phyloP scores from a whole-genome alignment of 2,797 vertebrate species.

The Neomorphus geoffroyi region DNA sequence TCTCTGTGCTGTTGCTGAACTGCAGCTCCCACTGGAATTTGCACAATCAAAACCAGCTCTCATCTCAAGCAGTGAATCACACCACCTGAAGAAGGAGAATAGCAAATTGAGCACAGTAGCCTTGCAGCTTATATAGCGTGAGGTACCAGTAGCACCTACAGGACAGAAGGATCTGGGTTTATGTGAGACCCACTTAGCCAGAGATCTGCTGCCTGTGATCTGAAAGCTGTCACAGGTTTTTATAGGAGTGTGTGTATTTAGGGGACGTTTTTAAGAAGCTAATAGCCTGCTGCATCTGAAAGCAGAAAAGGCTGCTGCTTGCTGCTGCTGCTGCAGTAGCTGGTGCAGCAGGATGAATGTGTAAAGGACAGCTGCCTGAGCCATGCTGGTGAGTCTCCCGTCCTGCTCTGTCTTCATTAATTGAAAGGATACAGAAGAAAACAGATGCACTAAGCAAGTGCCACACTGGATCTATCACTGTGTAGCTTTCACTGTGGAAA shows the following conservation, averaged over 20 bases:
- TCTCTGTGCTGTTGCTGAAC: conserved; percentile 63
- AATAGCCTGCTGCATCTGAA: conserved; percentile 40
- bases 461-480: conserved; percentile 73
- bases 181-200: conserved; percentile 15
- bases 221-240: conserved; percentile 51
- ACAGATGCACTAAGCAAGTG: conserved; percentile 69
- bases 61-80: conserved; percentile 67
- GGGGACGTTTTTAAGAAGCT: conserved; percentile 59
- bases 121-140: neutral
- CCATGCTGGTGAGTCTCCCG: conserved; percentile 13
- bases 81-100: conserved; percentile 73
- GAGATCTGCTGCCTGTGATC: conserved; percentile 29
- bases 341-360: conserved; percentile 71
- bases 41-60: conserved; percentile 74
- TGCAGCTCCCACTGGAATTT: conserved; percentile 78
- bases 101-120: conserved; percentile 3
- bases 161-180: neutral
- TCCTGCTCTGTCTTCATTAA: conserved; percentile 51
- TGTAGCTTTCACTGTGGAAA: conserved; percentile 74
- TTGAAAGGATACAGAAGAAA: conserved; percentile 50
- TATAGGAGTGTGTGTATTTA: conserved; percentile 13
- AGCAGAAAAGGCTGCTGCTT: conserved; percentile 40
- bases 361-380: conserved; percentile 59
- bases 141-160: neutral
- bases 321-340: conserved; percentile 68